Evolutionary conservation across 2,888 invertebrate species (phyloP), one percentile per base, ranked within the genome.

Genomic region (Eueremaeus valkanovi): DNA sequence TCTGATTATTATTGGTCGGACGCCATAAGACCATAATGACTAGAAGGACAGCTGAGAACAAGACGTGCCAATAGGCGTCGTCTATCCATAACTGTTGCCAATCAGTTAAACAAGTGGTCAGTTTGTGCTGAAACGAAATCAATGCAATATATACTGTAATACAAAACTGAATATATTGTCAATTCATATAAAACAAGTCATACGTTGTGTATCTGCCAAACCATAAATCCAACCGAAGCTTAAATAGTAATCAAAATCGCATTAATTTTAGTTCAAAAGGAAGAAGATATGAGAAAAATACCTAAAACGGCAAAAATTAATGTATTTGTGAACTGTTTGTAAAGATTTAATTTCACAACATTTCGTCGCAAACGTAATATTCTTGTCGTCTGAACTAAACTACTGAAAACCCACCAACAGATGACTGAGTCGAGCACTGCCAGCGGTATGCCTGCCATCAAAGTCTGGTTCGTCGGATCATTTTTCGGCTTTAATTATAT

Each of bases 11-110:
- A 83, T 92, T 93, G 24, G 94, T 93, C 6, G 96, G 96, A 79
- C 96, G 87, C 95, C 95, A 96, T 78, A 96, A 87, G 78, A 96
- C 88, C 92, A 96, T 95, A 80, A 97, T 96, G 42, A 92, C 92
- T 49, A 92, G 85, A 31, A 97, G 86, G 75, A 97, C 88, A 79
- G 91, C 87, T 21, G 92, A 93, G 85, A 97, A 96, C 76, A 95
- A 86, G 45, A 95, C 88, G 84, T 95, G 95, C 96, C 96, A 96
- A 84, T 92, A 96, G 3, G 93, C 95, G 79, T 93, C 92, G 83
- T 96, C 95, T 81, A 96, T 85, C 96, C 96, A 97, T 79, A 93
- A 87, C 81, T 92, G 90, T 81, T 90, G 91, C 95, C 95, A 96
- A 78, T 91, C 90, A 89, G 78, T 75, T 90, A 81, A 45, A 76